Conservation (phyloP, 2,888 invertebrate species). For the Nomada ruficornis region DNA sequence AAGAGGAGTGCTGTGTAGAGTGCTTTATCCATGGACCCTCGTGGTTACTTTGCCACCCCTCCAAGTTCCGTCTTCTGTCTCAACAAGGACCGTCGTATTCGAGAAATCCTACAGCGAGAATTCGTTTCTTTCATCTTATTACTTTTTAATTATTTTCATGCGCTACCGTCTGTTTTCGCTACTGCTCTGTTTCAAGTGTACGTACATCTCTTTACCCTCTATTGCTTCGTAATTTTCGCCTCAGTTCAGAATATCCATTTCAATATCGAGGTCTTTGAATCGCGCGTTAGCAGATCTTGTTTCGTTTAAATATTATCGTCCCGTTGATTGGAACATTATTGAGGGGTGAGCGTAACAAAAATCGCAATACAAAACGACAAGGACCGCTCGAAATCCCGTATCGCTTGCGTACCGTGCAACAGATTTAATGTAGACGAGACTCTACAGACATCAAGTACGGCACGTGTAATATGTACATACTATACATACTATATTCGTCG, state of each 20-base stretch:
- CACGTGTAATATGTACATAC: slow-evolving; percentile 11
- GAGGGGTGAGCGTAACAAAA: too few species aligned
- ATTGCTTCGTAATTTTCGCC: too few species aligned
- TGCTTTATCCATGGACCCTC: slow-evolving; percentile 57
- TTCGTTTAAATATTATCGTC: too few species aligned
- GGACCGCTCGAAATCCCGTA: too few species aligned
- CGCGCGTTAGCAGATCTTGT: too few species aligned
- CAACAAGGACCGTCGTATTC: slow-evolving; percentile 52
- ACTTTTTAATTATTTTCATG: slow-evolving; percentile 45
- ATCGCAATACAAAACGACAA: too few species aligned
- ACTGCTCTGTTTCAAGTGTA: neutral
- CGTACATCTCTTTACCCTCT: too few species aligned
- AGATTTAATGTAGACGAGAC: neutral
- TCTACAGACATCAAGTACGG: slow-evolving; percentile 25
- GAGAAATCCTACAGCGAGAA: slow-evolving; percentile 42
- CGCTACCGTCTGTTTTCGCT: slow-evolving; percentile 14
- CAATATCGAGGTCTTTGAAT: too few species aligned
- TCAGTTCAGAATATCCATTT: too few species aligned
- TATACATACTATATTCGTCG: slow-evolving; percentile 21
- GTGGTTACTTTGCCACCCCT: slow-evolving; percentile 68
- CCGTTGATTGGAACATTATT: too few species aligned
- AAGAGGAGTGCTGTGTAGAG: slow-evolving; percentile 32
- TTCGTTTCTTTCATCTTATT: slow-evolving; percentile 37
- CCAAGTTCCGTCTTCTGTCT: slow-evolving; percentile 63
- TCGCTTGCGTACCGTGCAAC: too few species aligned